Conservation (phyloP, 2,888 invertebrate genomes). For the Mythimna albipuncta region DNA sequence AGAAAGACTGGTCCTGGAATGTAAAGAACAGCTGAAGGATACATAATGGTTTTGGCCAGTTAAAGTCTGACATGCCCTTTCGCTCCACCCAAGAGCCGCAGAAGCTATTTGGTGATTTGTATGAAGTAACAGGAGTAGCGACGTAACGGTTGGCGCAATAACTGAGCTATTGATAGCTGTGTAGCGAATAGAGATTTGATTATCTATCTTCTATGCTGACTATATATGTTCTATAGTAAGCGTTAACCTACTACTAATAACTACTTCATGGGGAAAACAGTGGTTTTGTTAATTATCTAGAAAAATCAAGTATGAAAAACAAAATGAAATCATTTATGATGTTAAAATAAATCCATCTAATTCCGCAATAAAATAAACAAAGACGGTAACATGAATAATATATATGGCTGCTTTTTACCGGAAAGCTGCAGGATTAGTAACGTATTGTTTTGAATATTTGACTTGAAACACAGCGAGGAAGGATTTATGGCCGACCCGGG, state of each 20-base stretch:
- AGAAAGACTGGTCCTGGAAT: too few species aligned
- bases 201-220: too few species aligned
- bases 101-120: too few species aligned
- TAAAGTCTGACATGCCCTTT: too few species aligned
- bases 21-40: too few species aligned
- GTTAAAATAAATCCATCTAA: constrained; percentile 25
- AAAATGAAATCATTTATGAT: constrained; percentile 5
- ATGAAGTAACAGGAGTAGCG: background rate
- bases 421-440: constrained; percentile 49
- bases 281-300: too few species aligned
- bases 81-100: too few species aligned
- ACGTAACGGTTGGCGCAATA: background rate
- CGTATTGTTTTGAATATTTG: constrained; percentile 58
- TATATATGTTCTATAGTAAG: too few species aligned
- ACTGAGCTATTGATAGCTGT: background rate
- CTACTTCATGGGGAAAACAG: too few species aligned
- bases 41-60: too few species aligned
- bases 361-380: constrained; percentile 42
- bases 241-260: too few species aligned
- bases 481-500: constrained; percentile 48
- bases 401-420: constrained; percentile 47
- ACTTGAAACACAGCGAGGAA: constrained; percentile 38
- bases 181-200: background rate
- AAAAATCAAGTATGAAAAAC: background rate
- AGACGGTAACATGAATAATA: constrained; percentile 48